Evolutionary conservation across 2,113 vertebrate species (phyloP).

Genomic region (Telmatochromis sp.): DNA sequence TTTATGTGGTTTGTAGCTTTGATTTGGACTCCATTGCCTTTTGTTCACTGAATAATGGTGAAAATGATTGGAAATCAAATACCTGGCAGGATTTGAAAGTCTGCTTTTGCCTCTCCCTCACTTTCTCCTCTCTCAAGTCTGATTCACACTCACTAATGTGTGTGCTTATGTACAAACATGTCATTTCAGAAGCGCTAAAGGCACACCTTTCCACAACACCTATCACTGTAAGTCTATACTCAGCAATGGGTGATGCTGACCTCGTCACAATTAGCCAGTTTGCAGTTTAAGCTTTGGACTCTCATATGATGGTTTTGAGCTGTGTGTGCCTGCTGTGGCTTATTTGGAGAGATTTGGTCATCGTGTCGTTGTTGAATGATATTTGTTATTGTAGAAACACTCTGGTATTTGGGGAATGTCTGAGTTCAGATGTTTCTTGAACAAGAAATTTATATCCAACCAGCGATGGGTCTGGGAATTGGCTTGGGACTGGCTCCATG

Average conservation of each 20-base stretch:
- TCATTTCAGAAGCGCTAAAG: not conserved
- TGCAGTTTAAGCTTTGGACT: not conserved
- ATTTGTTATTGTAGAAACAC: not conserved
- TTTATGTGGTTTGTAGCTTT: not conserved
- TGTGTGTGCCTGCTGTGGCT: not conserved
- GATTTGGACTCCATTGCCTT: not conserved
- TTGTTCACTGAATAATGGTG: not conserved
- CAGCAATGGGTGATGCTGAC: not conserved
- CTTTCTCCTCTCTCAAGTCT: not conserved
- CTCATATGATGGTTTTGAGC: not conserved
- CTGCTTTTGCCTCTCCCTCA: not conserved
- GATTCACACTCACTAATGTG: not conserved
- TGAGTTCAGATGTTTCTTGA: not conserved
- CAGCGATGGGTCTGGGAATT: not conserved
- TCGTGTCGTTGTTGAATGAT: not conserved
- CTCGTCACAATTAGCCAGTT: not conserved
- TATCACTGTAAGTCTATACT: not conserved
- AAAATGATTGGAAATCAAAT: not conserved
- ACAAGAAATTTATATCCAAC: not conserved
- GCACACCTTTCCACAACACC: not conserved
- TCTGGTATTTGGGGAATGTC: conserved; percentile 3
- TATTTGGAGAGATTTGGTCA: not conserved
- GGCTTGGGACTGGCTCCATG: not conserved
- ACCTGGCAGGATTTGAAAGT: not conserved
- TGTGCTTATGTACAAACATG: not conserved